phyloP scores from a whole-genome alignment of 2,113 vertebrate genomes.

The Dendrocopos noguchii region DNA sequence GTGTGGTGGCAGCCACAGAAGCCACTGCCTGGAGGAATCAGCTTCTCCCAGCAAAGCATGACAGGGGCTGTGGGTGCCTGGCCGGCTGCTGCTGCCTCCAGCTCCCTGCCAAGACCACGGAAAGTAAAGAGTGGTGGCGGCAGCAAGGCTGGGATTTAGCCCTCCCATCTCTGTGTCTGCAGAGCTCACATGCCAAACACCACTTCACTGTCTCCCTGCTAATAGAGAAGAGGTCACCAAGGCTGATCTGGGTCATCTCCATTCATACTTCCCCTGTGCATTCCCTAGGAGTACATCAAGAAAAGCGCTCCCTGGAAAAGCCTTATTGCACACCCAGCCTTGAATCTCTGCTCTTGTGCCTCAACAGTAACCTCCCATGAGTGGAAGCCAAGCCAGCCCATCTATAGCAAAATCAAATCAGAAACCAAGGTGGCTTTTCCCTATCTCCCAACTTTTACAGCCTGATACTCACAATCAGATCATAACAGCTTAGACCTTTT shows the following conservation, averaged over 20 bases:
- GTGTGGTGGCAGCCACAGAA: background rate
- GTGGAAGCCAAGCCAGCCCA: background rate
- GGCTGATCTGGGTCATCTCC: background rate
- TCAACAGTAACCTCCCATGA: conserved; percentile 13
- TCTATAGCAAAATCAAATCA: background rate
- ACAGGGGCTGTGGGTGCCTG: background rate
- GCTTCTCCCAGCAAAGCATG: background rate
- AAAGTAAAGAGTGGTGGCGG: background rate
- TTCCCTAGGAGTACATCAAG: accelerated
- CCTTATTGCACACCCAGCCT: background rate
- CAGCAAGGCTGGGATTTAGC: background rate
- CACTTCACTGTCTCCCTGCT: background rate
- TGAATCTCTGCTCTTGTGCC: background rate
- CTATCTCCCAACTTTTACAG: background rate
- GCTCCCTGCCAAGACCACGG: background rate
- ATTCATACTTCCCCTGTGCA: accelerated
- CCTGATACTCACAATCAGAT: conserved; percentile 36
- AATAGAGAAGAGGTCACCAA: background rate
- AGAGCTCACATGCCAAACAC: background rate
- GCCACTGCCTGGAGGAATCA: background rate
- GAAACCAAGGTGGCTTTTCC: too few species aligned
- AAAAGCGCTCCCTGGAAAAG: background rate
- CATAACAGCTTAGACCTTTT: conserved; percentile 10
- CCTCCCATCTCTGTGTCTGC: background rate
- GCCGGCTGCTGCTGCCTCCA: background rate